Base-by-base conservation (phyloP, 2,113 vertebrate genomes). In the Anas platyrhynchos region DNA sequence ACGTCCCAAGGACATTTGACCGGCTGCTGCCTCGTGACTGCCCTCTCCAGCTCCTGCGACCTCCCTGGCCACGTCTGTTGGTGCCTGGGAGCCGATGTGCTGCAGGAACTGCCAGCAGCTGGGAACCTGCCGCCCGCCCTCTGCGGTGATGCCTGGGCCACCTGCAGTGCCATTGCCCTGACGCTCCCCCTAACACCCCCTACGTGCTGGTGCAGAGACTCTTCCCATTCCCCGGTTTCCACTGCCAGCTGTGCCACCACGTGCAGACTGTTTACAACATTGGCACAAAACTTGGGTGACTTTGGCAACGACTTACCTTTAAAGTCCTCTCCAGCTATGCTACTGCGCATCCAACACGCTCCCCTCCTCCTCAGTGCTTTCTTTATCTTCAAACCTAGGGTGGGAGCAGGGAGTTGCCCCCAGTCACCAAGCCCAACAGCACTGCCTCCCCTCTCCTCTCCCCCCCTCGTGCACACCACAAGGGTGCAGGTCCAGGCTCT, bases 341-440 rank as follows among this genome's bases (percentile, higher is more conserved):
- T 0, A 2, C 63, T 58, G 23, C 21, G 44, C 63, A 18, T 31
- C 6, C 1, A 7, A 17, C 52, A 23, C 2, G 4, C 8, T 13
- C 52, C 32, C 16, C 44, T 58, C 78, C 52, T 58, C 38, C 4
- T 29, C 11, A 15, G 17, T n/a, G 4, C 17, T 10, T 21, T 36
- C 63, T n/a, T 62, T 62, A 59, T 38, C 44, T 44, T 56, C 41
- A 27, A 18, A 36, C 41, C 52, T 81, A 18, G 32, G 29, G 20
- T 8, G 52, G 52, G 78, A 68, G 20, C 20, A 0, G 41, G 34
- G 50, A 56, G 63, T 16, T 80, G 26, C n/a, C 25, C 32, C 68
- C 15, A 56, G 38, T 23, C 26, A 26, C 50, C 50, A 25, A 52
- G 50, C 20, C 66, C 44, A 32, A 16, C 66, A 46, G 66, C 66